Percentiles rank a stretch among this genome's conserved stretches.
Evolutionary conservation across 1,140 invertebrate genomes (phyloP).

Genomic region (Drosophila nigrodunni): DNA sequence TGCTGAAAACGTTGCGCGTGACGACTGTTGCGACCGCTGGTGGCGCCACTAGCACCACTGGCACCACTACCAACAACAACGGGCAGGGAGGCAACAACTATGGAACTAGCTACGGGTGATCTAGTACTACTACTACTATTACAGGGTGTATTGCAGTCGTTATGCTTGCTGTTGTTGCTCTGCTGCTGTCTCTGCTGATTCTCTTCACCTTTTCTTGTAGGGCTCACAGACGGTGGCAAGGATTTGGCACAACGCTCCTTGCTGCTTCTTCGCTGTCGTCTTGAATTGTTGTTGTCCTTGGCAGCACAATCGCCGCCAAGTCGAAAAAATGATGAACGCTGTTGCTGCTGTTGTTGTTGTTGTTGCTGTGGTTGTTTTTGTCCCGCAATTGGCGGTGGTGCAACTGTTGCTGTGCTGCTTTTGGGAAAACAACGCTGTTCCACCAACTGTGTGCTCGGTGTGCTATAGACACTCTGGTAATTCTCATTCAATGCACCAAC

Average conservation of each 20-base stretch:
- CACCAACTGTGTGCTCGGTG: slow-evolving; percentile 74
- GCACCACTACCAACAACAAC: slow-evolving; percentile 12
- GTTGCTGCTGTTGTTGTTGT: neutral
- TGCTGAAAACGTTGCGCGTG: slow-evolving; percentile 73
- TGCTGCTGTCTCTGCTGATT: slow-evolving; percentile 20
- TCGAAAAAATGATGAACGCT: slow-evolving; percentile 74
- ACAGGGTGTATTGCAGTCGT: slow-evolving; percentile 2
- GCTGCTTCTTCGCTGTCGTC: slow-evolving; percentile 53
- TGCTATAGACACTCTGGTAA: slow-evolving; percentile 77
- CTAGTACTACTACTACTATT: slow-evolving; percentile 29
- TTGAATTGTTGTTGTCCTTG: slow-evolving; percentile 20
- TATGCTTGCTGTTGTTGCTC: slow-evolving; percentile 17
- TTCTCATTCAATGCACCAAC: slow-evolving; percentile 76
- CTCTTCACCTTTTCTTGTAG: slow-evolving; percentile 74
- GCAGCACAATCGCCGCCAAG: slow-evolving; percentile 67
- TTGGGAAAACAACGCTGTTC: slow-evolving; percentile 74
- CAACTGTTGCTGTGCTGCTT: slow-evolving; percentile 54
- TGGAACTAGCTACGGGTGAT: slow-evolving; percentile 54
- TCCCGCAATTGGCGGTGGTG: slow-evolving; percentile 40
- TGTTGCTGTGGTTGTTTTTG: neutral
- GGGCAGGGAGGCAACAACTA: slow-evolving; percentile 15
- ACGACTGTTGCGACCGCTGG: slow-evolving; percentile 62
- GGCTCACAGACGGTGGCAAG: slow-evolving; percentile 72
- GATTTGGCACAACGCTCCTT: slow-evolving; percentile 74
- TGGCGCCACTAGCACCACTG: neutral